Conservation (phyloP, 2,113 vertebrate species). For the Nematolebias whitei region DNA sequence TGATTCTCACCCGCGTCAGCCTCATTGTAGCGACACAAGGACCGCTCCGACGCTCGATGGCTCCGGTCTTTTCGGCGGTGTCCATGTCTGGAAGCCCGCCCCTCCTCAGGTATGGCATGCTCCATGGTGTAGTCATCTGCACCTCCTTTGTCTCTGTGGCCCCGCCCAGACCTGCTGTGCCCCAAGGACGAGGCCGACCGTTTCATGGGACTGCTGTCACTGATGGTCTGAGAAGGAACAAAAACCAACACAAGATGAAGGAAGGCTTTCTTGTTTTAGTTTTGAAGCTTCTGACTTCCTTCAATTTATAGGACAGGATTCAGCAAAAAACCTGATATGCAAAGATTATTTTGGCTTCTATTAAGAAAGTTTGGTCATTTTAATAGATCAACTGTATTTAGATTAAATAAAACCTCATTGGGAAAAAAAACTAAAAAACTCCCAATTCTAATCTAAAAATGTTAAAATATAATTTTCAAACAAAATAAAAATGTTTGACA, state of each 20-base stretch:
- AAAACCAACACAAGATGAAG: slow-evolving; percentile 39
- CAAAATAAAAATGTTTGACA: too few relatives aligned
- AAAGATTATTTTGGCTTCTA: background rate
- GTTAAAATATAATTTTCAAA: too few relatives aligned
- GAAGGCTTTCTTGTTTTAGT: slow-evolving; percentile 17
- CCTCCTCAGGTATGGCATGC: slow-evolving; percentile 84
- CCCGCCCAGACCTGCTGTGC: slow-evolving; percentile 81
- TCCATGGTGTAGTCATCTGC: slow-evolving; percentile 88
- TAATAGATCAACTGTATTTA: background rate
- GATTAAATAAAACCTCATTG: too few relatives aligned
- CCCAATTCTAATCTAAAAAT: too few relatives aligned
- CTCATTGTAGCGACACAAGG: slow-evolving; percentile 88
- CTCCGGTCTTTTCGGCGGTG: slow-evolving; percentile 87
- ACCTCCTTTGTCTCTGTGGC: slow-evolving; percentile 74
- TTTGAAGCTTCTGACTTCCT: slow-evolving; percentile 4
- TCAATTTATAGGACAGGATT: slow-evolving; percentile 23
- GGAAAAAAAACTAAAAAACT: too few relatives aligned
- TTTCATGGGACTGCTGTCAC: slow-evolving; percentile 92
- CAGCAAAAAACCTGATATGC: background rate
- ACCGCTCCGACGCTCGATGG: slow-evolving; percentile 88
- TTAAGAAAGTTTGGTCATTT: background rate
- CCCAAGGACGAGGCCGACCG: slow-evolving; percentile 90
- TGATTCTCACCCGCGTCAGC: slow-evolving; percentile 85
- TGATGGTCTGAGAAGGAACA: slow-evolving; percentile 83
- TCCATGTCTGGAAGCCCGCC: slow-evolving; percentile 81